Percentiles rank a stretch among this genome's conserved stretches.
phyloP scores from a whole-genome alignment of 2,113 vertebrate genomes.

The Datnioides undecimradiatus region DNA sequence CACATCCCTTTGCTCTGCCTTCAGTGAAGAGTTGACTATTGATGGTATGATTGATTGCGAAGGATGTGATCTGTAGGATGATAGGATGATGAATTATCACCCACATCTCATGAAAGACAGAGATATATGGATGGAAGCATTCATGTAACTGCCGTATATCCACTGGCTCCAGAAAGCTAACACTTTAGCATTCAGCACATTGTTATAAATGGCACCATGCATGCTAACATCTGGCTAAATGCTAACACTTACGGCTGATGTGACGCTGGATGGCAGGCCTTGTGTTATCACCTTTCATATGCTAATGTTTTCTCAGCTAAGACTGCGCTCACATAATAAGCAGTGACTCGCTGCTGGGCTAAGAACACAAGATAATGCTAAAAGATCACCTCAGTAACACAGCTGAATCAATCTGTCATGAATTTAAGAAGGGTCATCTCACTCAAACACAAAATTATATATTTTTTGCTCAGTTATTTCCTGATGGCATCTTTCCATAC shows the following conservation, averaged over 20 bases:
- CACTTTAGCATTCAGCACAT: background rate
- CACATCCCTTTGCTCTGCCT: conserved; percentile 2
- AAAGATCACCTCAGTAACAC: too few relatives aligned
- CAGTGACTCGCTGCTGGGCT: too few relatives aligned
- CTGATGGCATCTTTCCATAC: too few relatives aligned
- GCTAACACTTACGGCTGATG: background rate
- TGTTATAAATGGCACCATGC: background rate
- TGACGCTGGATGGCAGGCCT: background rate
- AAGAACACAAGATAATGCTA: too few relatives aligned
- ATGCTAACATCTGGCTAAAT: background rate
- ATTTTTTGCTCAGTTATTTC: too few relatives aligned
- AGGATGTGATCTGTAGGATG: background rate
- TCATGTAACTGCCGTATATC: too few relatives aligned
- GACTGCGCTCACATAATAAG: too few relatives aligned
- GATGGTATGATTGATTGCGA: background rate
- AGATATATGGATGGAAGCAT: too few relatives aligned
- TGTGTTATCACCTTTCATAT: background rate
- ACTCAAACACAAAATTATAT: too few relatives aligned
- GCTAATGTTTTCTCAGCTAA: too few relatives aligned
- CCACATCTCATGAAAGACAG: background rate
- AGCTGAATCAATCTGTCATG: too few relatives aligned
- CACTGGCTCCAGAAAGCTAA: background rate
- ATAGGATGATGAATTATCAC: conserved; percentile 19
- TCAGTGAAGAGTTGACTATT: background rate
- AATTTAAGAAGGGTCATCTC: too few relatives aligned